Evolutionary conservation across 2,797 vertebrate species (phyloP), one percentile per base, ranked within the genome.

Genomic region (Phataginus tricuspis): DNA sequence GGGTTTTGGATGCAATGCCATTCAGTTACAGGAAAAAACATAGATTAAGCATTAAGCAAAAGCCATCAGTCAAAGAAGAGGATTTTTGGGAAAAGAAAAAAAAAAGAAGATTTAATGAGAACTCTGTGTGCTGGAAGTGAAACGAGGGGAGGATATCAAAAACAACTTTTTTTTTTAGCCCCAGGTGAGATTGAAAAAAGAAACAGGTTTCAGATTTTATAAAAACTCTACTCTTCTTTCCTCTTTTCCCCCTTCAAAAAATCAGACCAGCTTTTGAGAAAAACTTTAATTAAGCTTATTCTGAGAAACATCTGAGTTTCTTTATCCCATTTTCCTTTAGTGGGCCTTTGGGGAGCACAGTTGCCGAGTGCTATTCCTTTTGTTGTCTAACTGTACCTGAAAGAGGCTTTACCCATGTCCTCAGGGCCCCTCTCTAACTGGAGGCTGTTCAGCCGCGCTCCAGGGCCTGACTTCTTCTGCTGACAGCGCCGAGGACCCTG

Each of bases 231-330:
- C 45, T 87, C 53, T 92, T 77, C 19, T n/a, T 90, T 91, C 59
- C 27, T 49, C 16, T 25, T 4, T 64, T 4, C 64, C 23, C 3
- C 69, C 5, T 27, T 37, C 14, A 68, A 51, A 91, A 94, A 84
- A 37, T 39, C 77, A 95, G 68, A 66, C 3, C 18, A 88, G 57
- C 39, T 82, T 86, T 96, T 71, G 75, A 64, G 94, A 53, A 74
- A 78, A 97, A 95, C 91, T 92, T 96, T 94, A 97, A 94, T 95
- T 96, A 98, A 96, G 88, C 64, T 86, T 95, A 55, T 71, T 85
- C 75, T 59, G 86, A 93, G 75, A 95, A 83, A 85, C 27, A 68
- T 19, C 63, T 29, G 42, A 69, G 25, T 87, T 84, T 90, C 64
- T 86, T 90, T 15, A 90, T 86, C 92, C 87, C 53, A 66, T 69